Conservation (phyloP, 2,888 invertebrate genomes). For the Muscina levida region DNA sequence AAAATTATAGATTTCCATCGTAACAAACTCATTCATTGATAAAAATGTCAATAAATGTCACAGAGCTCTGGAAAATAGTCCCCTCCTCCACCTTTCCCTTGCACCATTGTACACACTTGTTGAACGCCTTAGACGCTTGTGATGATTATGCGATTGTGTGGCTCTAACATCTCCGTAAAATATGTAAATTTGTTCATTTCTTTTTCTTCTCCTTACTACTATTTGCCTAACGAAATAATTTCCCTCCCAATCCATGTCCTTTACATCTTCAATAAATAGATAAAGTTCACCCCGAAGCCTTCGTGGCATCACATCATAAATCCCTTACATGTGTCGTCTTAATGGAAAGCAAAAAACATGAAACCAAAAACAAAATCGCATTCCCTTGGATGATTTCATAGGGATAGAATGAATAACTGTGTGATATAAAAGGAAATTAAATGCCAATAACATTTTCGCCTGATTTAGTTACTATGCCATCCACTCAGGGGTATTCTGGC, state of each 20-base stretch:
- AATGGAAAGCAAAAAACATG: conserved; percentile 8
- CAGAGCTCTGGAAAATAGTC: too few species aligned
- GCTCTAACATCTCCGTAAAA: not conserved
- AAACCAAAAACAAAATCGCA: too few species aligned
- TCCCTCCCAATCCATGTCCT: not conserved
- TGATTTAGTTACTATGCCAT: conserved; percentile 38
- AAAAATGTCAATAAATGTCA: conserved; percentile 54
- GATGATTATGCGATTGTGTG: too few species aligned
- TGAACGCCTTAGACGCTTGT: too few species aligned
- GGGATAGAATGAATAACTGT: not conserved
- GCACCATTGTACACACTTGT: too few species aligned
- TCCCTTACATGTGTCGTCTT: conserved; percentile 43
- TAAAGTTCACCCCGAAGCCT: conserved; percentile 1
- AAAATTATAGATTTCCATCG: too few species aligned
- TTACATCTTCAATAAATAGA: not conserved
- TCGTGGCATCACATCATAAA: not conserved
- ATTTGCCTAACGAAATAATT: conserved; percentile 17
- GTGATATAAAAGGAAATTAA: conserved; percentile 56
- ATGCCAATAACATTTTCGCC: conserved; percentile 48
- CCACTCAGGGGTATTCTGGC: too few species aligned
- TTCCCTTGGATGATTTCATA: conserved; percentile 39
- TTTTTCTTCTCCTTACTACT: not conserved
- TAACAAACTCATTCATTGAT: conserved; percentile 56
- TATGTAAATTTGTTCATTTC: conserved; percentile 31
- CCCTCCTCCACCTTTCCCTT: too few species aligned